Base-by-base conservation (phyloP, 2,888 invertebrate species). In the Chydorus sphaericus region DNA sequence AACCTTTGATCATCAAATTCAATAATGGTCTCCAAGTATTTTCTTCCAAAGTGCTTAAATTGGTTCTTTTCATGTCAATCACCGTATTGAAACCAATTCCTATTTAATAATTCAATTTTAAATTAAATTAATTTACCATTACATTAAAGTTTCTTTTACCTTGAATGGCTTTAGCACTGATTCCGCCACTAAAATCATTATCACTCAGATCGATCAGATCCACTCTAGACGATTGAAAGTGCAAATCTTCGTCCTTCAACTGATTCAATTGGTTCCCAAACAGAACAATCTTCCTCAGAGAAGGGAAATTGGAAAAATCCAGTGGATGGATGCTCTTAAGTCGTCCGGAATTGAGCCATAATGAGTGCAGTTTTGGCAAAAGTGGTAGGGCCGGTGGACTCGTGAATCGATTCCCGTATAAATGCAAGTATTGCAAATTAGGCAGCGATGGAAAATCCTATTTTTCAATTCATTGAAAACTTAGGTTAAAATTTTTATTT, bases 401-500 rank as follows among this genome's bases (percentile, higher is more conserved):
- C 4, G 48, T 26, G 44, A 54, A 44, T 18, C 39, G 29, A 16
- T 54, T 54, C 6, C 48, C 48, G 23, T 54, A 54, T 18, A 54
- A 20, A 18, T 44, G 39, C 8, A 54, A 26, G 20, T 36, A 48
- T 26, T 48, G 30, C 30, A 54, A 37, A n/a, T 44, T 54, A 18
- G 54, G 48, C 30, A 54, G 29, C n/a, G 54, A 30, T 3, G 54
- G 54, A 10, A 54, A 54, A 31, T 54, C 31, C 44, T 29, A 50
- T 16, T 11, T 20, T n/a, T 10, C 30, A 50, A 31, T 29, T 14
- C 3, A n/a, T n/a, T n/a, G n/a, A n/a, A n/a, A n/a, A n/a, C n/a
- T n/a, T n/a, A n/a, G n/a, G n/a, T n/a, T n/a, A n/a, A n/a, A n/a
- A n/a, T n/a, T n/a, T n/a, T n/a, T n/a, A n/a, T n/a, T n/a, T n/a